Evolutionary conservation across 2,888 invertebrate species (phyloP).

Genomic region (Eupeodes latifasciatus): DNA sequence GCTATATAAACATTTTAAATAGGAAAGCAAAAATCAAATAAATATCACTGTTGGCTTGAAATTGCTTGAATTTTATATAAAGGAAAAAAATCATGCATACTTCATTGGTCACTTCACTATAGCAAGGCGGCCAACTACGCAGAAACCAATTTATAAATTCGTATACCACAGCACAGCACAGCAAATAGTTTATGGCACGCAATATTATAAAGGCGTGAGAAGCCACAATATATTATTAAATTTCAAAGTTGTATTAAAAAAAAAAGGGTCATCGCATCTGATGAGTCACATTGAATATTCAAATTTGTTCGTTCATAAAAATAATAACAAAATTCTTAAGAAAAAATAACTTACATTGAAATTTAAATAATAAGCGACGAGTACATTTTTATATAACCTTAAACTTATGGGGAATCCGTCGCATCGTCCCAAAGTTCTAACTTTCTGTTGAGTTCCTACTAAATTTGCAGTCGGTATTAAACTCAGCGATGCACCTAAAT

Average conservation of each 20-base stretch:
- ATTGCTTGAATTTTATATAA: not conserved
- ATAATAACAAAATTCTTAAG: not conserved
- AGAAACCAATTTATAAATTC: slow-evolving; percentile 50
- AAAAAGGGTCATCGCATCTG: not conserved
- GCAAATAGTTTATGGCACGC: slow-evolving; percentile 55
- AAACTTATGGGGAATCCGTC: not conserved
- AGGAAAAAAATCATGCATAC: not conserved
- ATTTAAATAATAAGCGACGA: not conserved
- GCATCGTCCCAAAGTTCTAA: not conserved
- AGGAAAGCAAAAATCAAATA: not conserved
- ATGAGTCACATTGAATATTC: slow-evolving; percentile 1
- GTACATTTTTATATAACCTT: not conserved
- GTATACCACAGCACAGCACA: slow-evolving; percentile 21
- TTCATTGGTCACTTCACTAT: slow-evolving; percentile 28
- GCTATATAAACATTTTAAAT: not conserved
- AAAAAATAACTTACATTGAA: not conserved
- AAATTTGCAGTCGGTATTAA: not conserved
- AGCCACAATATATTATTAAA: not conserved
- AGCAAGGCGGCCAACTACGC: slow-evolving; percentile 37
- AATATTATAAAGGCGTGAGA: slow-evolving; percentile 32
- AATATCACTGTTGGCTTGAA: not conserved
- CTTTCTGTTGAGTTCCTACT: not conserved
- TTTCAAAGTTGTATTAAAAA: not conserved
- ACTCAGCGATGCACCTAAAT: not conserved
- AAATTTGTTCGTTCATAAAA: not conserved